phyloP scores from a whole-genome alignment of 1,140 invertebrate species.

The Drosophila sulfurigaster region DNA sequence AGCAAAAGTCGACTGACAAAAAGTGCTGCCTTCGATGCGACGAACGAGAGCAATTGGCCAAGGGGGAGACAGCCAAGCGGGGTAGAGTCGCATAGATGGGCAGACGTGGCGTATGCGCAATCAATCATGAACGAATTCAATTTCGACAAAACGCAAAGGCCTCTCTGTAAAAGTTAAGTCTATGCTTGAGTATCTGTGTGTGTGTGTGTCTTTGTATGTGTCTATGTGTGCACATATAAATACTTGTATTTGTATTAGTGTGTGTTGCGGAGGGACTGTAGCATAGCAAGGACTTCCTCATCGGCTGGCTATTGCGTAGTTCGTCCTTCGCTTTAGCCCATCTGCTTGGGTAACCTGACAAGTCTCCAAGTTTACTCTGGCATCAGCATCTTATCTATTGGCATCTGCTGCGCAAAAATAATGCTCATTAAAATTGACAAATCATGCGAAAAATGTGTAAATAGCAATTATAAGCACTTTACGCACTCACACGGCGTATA shows the following conservation, averaged over 20 bases:
- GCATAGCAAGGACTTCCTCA: slow-evolving; percentile 13
- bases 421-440: slow-evolving; percentile 80
- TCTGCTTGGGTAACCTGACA: slow-evolving; percentile 21
- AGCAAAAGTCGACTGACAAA: slow-evolving; percentile 38
- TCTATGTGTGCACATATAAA: background rate
- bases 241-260: background rate
- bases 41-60: slow-evolving; percentile 2
- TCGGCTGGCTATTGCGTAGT: slow-evolving; percentile 38
- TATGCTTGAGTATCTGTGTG: background rate
- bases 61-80: background rate
- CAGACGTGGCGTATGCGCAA: slow-evolving; percentile 62
- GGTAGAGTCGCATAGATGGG: background rate
- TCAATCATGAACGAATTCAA: slow-evolving; percentile 81
- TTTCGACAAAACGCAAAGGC: slow-evolving; percentile 58
- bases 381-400: slow-evolving; percentile 56
- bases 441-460: slow-evolving; percentile 80
- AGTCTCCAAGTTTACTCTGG: slow-evolving; percentile 15
- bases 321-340: slow-evolving; percentile 35
- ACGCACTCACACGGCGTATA: slow-evolving; percentile 43
- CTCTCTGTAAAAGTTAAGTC: slow-evolving; percentile 26
- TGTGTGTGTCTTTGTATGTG: slow-evolving; percentile 1
- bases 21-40: slow-evolving; percentile 64
- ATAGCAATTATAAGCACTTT: slow-evolving; percentile 64
- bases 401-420: slow-evolving; percentile 65
- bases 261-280: slow-evolving; percentile 1